phyloP scores from a whole-genome alignment of 2,797 vertebrate species.

The Champsocephalus esox region DNA sequence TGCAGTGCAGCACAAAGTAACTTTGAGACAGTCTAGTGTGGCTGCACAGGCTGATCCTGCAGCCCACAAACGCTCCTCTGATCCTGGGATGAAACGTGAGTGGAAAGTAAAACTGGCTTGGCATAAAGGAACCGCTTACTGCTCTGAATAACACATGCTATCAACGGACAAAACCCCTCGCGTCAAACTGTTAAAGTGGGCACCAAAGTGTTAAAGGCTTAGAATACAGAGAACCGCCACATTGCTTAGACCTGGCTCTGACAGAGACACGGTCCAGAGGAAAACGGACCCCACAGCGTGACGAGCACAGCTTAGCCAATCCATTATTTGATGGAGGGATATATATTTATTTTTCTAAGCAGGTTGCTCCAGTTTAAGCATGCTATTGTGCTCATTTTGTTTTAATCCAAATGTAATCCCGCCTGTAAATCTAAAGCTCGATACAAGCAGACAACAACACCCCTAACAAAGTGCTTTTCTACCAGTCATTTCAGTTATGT shows the following conservation, averaged over 20 bases:
- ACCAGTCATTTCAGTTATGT: slow-evolving; percentile 23
- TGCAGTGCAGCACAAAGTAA: slow-evolving; percentile 59
- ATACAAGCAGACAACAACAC: slow-evolving; percentile 50
- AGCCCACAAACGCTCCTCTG: slow-evolving; percentile 79
- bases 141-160: slow-evolving; percentile 61
- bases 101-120: slow-evolving; percentile 83
- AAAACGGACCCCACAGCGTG: slow-evolving; percentile 42
- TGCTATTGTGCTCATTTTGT: not conserved
- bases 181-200: slow-evolving; percentile 27
- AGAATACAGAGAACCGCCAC: not conserved
- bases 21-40: slow-evolving; percentile 65
- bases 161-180: slow-evolving; percentile 24
- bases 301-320: slow-evolving; percentile 31
- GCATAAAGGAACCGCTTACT: slow-evolving; percentile 73
- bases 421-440: slow-evolving; percentile 12
- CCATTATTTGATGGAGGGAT: slow-evolving; percentile 36
- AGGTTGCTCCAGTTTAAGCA: slow-evolving; percentile 11
- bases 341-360: slow-evolving; percentile 17
- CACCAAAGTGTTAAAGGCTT: slow-evolving; percentile 29
- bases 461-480: slow-evolving; percentile 59
- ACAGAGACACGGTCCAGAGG: slow-evolving; percentile 21
- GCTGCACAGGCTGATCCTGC: slow-evolving; percentile 67
- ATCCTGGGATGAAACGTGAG: slow-evolving; percentile 87
- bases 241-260: slow-evolving; percentile 10
- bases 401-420: slow-evolving; percentile 4